Evolutionary conservation across 2,113 vertebrate genomes (phyloP).

Genomic region (Athene cunicularia): DNA sequence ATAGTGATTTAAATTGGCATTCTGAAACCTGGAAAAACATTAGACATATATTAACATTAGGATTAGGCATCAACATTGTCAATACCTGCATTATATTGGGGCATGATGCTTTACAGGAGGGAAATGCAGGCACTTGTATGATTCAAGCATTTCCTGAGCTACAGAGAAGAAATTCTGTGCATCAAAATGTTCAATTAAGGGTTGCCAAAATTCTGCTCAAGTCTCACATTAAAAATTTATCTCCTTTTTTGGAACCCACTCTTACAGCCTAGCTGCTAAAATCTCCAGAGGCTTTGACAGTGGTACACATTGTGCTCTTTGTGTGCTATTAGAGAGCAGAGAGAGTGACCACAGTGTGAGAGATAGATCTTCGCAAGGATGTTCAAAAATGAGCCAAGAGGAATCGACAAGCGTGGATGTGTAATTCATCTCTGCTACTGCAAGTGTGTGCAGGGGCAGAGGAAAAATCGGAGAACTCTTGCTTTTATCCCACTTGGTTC

Average conservation of each 20-base stretch:
- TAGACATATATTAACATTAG: neutral
- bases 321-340: neutral
- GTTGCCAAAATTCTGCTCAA: neutral
- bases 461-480: neutral
- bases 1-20: neutral
- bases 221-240: neutral
- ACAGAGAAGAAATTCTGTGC: neutral
- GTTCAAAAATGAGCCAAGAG: neutral
- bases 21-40: neutral
- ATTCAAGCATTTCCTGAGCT: neutral
- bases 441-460: neutral
- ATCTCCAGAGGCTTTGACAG: neutral
- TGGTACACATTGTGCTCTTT: neutral
- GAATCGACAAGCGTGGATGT: rapidly evolving
- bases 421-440: neutral
- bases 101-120: neutral
- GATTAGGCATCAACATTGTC: neutral
- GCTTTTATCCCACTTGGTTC: neutral
- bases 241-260: neutral
- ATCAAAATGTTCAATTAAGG: neutral
- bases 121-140: neutral
- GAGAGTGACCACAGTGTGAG: neutral
- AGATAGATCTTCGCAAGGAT: neutral
- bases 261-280: neutral
- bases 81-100: neutral